Conservation (phyloP, 2,888 invertebrate species). For the Drosophila neoperkinsi region DNA sequence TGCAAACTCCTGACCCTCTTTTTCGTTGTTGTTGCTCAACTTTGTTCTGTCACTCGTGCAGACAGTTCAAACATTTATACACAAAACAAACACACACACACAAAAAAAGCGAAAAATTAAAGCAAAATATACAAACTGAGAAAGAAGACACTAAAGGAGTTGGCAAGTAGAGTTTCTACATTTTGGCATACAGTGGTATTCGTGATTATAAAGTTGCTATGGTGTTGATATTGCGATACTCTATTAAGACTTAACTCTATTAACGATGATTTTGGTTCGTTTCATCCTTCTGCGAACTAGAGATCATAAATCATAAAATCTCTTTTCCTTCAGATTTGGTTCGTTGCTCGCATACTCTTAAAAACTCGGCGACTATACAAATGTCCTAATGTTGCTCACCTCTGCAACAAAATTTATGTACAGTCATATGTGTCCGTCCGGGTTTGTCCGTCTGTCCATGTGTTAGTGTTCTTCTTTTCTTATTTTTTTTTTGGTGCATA, state of each 20-base stretch:
- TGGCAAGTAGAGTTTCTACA: slow-evolving; percentile 20
- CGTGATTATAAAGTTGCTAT: slow-evolving; percentile 25
- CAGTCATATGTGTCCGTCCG: slow-evolving; percentile 17
- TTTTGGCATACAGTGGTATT: slow-evolving; percentile 15
- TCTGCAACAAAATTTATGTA: slow-evolving; percentile 13
- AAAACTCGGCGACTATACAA: slow-evolving; percentile 22
- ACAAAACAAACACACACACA: slow-evolving; percentile 39
- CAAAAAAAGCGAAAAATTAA: slow-evolving; percentile 19
- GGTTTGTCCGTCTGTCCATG: neutral
- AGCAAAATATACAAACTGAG: slow-evolving; percentile 7
- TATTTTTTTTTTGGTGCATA: slow-evolving; percentile 31
- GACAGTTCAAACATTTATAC: slow-evolving; percentile 76
- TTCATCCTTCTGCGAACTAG: neutral
- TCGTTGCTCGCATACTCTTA: slow-evolving; percentile 8
- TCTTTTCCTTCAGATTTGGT: slow-evolving; percentile 10
- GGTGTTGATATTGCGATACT: neutral
- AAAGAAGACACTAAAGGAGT: slow-evolving; percentile 22
- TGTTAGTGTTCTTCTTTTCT: slow-evolving; percentile 4
- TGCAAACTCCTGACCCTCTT: slow-evolving; percentile 61
- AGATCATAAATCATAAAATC: slow-evolving; percentile 27
- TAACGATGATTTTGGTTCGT: slow-evolving; percentile 8
- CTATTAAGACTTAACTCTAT: slow-evolving; percentile 16
- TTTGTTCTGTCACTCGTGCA: slow-evolving; percentile 67
- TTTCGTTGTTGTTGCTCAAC: slow-evolving; percentile 47
- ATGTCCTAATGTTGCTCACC: slow-evolving; percentile 32